Evolutionary conservation across 2,888 invertebrate genomes (phyloP).

Genomic region (Melipona beecheii): DNA sequence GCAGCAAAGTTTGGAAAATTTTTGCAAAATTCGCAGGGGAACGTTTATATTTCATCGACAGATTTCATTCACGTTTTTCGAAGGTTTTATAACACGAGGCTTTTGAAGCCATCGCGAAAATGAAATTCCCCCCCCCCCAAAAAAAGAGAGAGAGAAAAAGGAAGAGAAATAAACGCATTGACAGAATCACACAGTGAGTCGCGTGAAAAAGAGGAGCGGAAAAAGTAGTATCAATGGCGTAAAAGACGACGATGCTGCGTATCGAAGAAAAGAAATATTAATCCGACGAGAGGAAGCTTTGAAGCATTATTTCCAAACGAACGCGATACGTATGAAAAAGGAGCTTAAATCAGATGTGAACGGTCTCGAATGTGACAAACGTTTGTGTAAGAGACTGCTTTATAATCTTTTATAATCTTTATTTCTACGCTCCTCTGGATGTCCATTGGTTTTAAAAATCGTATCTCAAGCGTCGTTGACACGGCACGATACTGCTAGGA

Average conservation of each 20-base stretch:
- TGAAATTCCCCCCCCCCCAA: not conserved
- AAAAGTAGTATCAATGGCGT: not conserved
- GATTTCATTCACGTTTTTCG: not conserved
- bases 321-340: not conserved
- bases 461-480: too few relatives aligned
- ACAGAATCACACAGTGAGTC: not conserved
- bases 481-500: too few relatives aligned
- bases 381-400: not conserved
- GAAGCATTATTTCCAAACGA: not conserved
- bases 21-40: constrained; percentile 25
- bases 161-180: too few relatives aligned
- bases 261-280: not conserved
- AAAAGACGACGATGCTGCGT: not conserved
- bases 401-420: not conserved
- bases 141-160: not conserved
- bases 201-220: not conserved
- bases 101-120: not conserved
- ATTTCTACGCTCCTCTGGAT: too few relatives aligned
- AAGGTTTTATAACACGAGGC: not conserved
- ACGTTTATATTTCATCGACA: constrained; percentile 34
- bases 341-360: not conserved
- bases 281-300: not conserved
- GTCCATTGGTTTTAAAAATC: too few relatives aligned
- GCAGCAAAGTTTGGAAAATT: constrained; percentile 1
- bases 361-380: not conserved